Percentiles rank a stretch among this genome's conserved stretches.
Evolutionary conservation across 1,140 invertebrate species (phyloP).

Genomic region (Piezodorus guildinii): DNA sequence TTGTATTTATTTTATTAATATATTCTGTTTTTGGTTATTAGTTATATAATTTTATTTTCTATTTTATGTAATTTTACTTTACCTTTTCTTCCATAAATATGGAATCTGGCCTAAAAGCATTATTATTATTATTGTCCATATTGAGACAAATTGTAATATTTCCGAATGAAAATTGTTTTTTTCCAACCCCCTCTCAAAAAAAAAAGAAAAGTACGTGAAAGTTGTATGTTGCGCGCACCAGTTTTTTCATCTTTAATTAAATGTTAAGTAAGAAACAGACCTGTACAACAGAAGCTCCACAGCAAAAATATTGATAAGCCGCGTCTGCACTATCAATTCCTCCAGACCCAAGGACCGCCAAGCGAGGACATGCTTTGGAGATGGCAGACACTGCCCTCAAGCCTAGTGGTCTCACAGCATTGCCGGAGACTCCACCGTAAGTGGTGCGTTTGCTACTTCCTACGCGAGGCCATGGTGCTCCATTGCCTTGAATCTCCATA

Average conservation of each 20-base stretch:
- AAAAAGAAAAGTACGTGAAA: too few relatives aligned
- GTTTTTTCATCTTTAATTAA: not conserved
- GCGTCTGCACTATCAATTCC: slow-evolving; percentile 94
- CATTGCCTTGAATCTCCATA: slow-evolving; percentile 74
- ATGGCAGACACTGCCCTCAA: slow-evolving; percentile 80
- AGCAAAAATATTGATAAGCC: slow-evolving; percentile 83
- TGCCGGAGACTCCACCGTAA: slow-evolving; percentile 93
- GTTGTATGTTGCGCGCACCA: too few relatives aligned
- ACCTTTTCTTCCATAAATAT: too few relatives aligned
- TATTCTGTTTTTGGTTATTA: too few relatives aligned
- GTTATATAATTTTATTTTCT: too few relatives aligned
- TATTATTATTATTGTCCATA: too few relatives aligned
- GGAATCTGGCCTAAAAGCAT: too few relatives aligned
- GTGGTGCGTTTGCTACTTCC: slow-evolving; percentile 74
- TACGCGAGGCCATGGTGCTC: slow-evolving; percentile 80
- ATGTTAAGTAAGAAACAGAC: slow-evolving; percentile 35
- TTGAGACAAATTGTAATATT: too few relatives aligned
- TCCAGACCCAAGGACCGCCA: slow-evolving; percentile 88
- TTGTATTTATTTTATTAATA: too few relatives aligned
- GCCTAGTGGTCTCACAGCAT: slow-evolving; percentile 87
- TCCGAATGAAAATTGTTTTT: too few relatives aligned
- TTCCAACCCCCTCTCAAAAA: too few relatives aligned
- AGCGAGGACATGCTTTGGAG: slow-evolving; percentile 66
- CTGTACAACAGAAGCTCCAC: slow-evolving; percentile 83
- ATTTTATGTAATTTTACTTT: too few relatives aligned